Evolutionary conservation across 2,797 vertebrate genomes (phyloP).

Genomic region (Melanotaenia pygmaea): DNA sequence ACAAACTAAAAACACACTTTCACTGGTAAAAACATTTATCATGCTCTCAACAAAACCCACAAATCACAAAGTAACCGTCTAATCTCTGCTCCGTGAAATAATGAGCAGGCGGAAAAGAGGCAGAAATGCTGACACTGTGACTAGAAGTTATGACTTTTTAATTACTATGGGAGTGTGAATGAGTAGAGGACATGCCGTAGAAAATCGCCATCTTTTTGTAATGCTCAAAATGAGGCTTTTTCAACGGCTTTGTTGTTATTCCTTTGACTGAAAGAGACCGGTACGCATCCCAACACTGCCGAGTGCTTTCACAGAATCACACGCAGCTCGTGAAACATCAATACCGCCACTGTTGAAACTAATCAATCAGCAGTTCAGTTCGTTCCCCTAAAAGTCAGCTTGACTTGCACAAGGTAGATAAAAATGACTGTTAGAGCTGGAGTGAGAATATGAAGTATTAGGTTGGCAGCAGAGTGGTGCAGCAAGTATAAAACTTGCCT

Average conservation of each 20-base stretch:
- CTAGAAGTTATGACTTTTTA: constrained; percentile 69
- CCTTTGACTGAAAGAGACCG: constrained; percentile 30
- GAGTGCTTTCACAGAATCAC: constrained; percentile 38
- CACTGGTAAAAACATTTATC: neutral
- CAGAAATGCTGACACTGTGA: constrained; percentile 60
- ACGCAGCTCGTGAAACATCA: constrained; percentile 48
- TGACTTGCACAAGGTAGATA: constrained; percentile 21
- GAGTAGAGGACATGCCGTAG: constrained; percentile 22
- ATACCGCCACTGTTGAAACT: constrained; percentile 45
- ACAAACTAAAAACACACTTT: constrained; percentile 17
- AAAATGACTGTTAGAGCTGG: constrained; percentile 5
- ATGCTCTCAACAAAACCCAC: neutral
- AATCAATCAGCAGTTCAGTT: constrained; percentile 55
- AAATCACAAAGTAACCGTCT: constrained; percentile 12
- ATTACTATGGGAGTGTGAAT: constrained; percentile 45
- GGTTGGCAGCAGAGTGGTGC: constrained; percentile 6
- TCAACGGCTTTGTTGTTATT: constrained; percentile 38
- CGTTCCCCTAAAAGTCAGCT: constrained; percentile 40
- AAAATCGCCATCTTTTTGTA: constrained; percentile 35
- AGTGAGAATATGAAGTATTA: constrained; percentile 30
- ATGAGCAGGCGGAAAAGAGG: constrained; percentile 31
- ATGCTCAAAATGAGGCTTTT: constrained; percentile 58
- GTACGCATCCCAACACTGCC: neutral
- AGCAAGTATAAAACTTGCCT: neutral
- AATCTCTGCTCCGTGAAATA: constrained; percentile 40